phyloP scores from a whole-genome alignment of 2,888 invertebrate species.

The Phania funesta region DNA sequence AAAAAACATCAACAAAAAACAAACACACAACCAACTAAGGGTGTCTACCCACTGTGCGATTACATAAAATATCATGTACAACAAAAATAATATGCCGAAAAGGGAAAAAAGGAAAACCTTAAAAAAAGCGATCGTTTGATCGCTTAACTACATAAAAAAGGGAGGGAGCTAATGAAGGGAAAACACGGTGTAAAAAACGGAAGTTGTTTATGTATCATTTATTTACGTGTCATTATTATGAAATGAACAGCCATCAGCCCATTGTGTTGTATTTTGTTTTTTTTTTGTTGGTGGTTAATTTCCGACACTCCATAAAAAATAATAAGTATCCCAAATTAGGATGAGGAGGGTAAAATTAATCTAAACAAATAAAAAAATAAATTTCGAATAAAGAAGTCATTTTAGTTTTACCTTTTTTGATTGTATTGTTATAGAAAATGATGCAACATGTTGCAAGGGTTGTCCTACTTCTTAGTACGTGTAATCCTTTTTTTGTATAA shows the following conservation, averaged over 20 bases:
- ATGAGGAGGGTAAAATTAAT: conserved; percentile 57
- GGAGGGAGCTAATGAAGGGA: conserved; percentile 27
- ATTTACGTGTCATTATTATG: conserved; percentile 16
- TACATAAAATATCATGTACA: conserved; percentile 34
- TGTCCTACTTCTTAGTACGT: not conserved
- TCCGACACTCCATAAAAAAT: conserved; percentile 41
- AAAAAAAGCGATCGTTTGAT: conserved; percentile 26
- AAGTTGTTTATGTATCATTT: conserved; percentile 55
- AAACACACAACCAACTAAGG: conserved; percentile 53
- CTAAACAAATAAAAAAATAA: conserved; percentile 32
- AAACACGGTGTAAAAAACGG: conserved; percentile 53
- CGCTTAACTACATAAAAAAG: not conserved
- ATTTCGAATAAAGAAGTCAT: conserved; percentile 10
- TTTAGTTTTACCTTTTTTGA: conserved; percentile 9
- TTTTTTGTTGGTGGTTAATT: conserved; percentile 56
- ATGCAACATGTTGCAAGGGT: conserved; percentile 50
- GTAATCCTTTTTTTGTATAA: conserved; percentile 21
- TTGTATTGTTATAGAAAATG: conserved; percentile 15
- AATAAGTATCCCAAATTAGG: conserved; percentile 64
- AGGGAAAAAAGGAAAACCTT: not conserved
- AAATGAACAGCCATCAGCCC: conserved; percentile 43
- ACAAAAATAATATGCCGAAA: conserved; percentile 18
- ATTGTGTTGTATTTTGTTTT: conserved; percentile 16
- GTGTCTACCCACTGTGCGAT: conserved; percentile 53
- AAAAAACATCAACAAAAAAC: conserved; percentile 25